Conservation (phyloP, 2,888 invertebrate species). For the Pterobdella sp. region DNA sequence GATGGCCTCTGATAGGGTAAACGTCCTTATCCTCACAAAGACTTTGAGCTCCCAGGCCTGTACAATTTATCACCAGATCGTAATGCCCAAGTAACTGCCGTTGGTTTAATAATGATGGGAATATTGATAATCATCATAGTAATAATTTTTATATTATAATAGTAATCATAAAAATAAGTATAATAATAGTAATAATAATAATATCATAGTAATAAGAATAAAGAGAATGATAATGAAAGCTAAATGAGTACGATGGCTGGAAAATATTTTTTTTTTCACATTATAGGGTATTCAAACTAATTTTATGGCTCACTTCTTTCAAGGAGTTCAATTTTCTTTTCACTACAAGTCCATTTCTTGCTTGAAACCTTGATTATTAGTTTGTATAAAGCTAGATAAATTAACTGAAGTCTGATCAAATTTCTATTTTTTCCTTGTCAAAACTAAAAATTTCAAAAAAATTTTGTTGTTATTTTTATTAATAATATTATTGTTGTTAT, state of each 20-base stretch:
- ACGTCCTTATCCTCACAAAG: slow-evolving; percentile 33
- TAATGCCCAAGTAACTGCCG: slow-evolving; percentile 32
- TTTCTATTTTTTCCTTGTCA: not conserved
- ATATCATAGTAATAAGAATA: too few species aligned
- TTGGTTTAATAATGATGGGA: not conserved
- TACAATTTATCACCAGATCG: slow-evolving; percentile 37
- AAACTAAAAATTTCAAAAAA: too few species aligned
- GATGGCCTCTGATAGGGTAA: slow-evolving; percentile 35
- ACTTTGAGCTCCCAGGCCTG: slow-evolving; percentile 33
- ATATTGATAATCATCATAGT: not conserved
- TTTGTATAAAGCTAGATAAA: slow-evolving; percentile 3
- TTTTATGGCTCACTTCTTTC: slow-evolving; percentile 28
- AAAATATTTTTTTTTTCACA: too few species aligned
- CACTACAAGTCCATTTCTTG: slow-evolving; percentile 17
- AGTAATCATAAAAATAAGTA: not conserved
- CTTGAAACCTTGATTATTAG: slow-evolving; percentile 25
- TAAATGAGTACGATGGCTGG: too few species aligned
- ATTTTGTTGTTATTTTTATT: too few species aligned
- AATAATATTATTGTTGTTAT: too few species aligned
- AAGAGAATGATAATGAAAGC: too few species aligned
- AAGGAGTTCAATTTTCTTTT: slow-evolving; percentile 27
- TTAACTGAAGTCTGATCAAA: not conserved
- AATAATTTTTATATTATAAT: not conserved
- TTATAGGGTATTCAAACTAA: not conserved
- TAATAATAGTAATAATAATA: not conserved